Conservation (phyloP, 2,888 invertebrate genomes). For the Fabriciana adippe region DNA sequence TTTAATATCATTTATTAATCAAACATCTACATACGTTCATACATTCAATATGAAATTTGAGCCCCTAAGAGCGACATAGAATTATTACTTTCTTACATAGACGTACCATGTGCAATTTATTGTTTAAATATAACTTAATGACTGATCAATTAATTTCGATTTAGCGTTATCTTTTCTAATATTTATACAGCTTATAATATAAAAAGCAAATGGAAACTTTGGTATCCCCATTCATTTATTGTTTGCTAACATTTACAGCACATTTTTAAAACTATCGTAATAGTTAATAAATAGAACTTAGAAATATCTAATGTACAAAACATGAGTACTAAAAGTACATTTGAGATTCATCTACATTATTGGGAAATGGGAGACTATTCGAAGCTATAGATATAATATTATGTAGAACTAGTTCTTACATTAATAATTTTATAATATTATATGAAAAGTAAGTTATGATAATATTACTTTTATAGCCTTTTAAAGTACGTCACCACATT, state of each 20-base stretch:
- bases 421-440: slow-evolving; percentile 15
- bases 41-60: slow-evolving; percentile 29
- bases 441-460: slow-evolving; percentile 2
- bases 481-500: slow-evolving; percentile 46
- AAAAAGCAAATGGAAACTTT: slow-evolving; percentile 56
- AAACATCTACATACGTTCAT: slow-evolving; percentile 31
- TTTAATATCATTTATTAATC: slow-evolving; percentile 39
- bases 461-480: slow-evolving; percentile 28
- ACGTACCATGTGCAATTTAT: slow-evolving; percentile 57
- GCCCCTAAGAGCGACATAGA: slow-evolving; percentile 31
- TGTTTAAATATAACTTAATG: slow-evolving; percentile 55
- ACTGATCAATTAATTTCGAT: slow-evolving; percentile 50
- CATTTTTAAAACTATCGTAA: slow-evolving; percentile 52
- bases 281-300: slow-evolving; percentile 63
- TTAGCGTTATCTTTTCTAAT: slow-evolving; percentile 21
- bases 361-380: slow-evolving; percentile 56
- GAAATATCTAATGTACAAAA: slow-evolving; percentile 64
- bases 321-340: slow-evolving; percentile 53
- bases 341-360: slow-evolving; percentile 69
- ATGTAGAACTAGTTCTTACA: slow-evolving; percentile 22
- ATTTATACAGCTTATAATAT: slow-evolving; percentile 28
- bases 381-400: slow-evolving; percentile 44
- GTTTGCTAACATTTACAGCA: slow-evolving; percentile 51
- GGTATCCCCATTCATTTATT: slow-evolving; percentile 50
- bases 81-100: slow-evolving; percentile 28